Evolutionary conservation across 1,140 invertebrate species (phyloP).

Genomic region (Drosophila grimshawi): DNA sequence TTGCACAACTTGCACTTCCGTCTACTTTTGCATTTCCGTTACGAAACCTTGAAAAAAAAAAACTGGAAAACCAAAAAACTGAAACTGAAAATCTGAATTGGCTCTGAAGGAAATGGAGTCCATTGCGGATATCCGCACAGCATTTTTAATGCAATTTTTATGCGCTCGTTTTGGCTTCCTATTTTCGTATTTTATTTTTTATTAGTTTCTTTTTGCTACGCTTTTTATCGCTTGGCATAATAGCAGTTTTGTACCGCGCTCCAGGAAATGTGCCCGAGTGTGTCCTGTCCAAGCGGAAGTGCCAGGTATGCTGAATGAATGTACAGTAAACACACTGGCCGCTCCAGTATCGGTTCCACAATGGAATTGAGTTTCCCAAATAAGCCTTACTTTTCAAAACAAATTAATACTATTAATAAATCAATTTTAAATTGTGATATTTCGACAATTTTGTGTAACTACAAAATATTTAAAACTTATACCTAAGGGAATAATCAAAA

Average conservation of each 20-base stretch:
- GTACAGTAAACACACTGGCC: background rate
- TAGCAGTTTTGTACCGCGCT: conserved; percentile 41
- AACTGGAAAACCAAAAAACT: background rate
- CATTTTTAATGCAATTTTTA: conserved; percentile 82
- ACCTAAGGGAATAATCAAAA: too few relatives aligned
- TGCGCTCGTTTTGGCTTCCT: conserved; percentile 73
- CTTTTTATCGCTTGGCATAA: conserved; percentile 55
- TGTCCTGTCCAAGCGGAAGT: conserved; percentile 29
- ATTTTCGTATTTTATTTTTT: conserved; percentile 57
- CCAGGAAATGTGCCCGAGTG: conserved; percentile 35
- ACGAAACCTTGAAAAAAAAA: conserved; percentile 2
- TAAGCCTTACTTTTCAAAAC: too few relatives aligned
- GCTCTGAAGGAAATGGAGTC: conserved; percentile 36
- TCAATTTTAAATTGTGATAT: background rate
- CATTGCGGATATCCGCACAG: conserved; percentile 74
- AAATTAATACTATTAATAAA: background rate
- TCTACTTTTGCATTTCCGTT: conserved; percentile 77
- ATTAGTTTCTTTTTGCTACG: conserved; percentile 15
- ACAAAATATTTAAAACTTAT: too few relatives aligned
- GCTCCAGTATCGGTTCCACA: background rate
- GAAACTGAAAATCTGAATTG: conserved; percentile 15
- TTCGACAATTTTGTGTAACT: too few relatives aligned
- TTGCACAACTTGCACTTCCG: conserved; percentile 77
- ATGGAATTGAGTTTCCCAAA: background rate
- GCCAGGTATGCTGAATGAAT: conserved; percentile 15